These are phyloP conservation scores for Boulengerochromis microlepis DNA, from an alignment of 2,113 vertebrate species.

Conservation along the genomic window DNA sequence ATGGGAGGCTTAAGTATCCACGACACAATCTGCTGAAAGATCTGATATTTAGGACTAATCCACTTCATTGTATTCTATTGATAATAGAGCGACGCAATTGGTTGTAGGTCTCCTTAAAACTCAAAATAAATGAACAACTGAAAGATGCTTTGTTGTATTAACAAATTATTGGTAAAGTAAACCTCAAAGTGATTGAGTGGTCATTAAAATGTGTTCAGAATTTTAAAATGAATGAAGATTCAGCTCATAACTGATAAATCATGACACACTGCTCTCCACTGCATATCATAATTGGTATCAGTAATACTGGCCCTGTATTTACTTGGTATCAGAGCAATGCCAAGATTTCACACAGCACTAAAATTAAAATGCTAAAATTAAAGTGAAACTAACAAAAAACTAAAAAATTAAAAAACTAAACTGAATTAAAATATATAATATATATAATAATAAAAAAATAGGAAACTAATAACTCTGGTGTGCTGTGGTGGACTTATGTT, in stretches of 20 bases:
- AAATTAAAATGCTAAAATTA: neutral
- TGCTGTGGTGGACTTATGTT: neutral
- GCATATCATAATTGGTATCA: neutral
- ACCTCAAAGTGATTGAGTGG: neutral
- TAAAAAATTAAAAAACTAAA: neutral
- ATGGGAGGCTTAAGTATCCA: neutral
- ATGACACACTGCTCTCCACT: neutral
- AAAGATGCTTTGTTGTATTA: neutral
- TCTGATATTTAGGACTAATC: neutral
- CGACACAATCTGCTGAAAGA: neutral
- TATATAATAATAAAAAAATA: neutral
- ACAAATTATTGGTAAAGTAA: neutral
- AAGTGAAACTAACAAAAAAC: neutral
- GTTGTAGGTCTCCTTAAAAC: neutral
- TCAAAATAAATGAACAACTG: neutral
- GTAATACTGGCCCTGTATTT: neutral
- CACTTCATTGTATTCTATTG: neutral
- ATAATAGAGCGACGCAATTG: neutral
- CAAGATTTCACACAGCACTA: neutral
- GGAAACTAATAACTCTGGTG: neutral
- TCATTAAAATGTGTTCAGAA: neutral
- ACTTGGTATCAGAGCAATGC: rapidly evolving
- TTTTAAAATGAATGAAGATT: neutral
- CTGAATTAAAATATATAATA: too few relatives aligned
- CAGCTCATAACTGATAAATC: neutral